These are phyloP conservation scores for Oreochromis grahami DNA, from an alignment of 2,797 vertebrate species.

Conservation along the genomic window DNA sequence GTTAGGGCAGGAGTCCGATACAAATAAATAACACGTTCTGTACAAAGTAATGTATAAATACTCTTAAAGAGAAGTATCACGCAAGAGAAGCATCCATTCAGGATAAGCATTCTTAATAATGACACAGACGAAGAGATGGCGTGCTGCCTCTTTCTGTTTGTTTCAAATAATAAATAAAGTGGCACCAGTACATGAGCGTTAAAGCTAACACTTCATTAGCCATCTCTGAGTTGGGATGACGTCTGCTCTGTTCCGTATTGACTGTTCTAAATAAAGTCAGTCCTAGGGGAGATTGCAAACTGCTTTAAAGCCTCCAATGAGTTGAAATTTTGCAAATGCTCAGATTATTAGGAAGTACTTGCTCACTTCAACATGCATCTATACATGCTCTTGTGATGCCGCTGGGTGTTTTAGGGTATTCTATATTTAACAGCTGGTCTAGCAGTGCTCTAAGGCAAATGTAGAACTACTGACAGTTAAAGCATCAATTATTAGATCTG, in stretches of 20 bases:
- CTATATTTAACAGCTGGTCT: constrained; percentile 14
- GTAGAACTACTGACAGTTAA: constrained; percentile 8
- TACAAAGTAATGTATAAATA: constrained; percentile 52
- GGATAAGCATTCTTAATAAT: constrained; percentile 34
- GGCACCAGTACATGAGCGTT: constrained; percentile 45
- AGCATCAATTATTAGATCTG: constrained; percentile 23
- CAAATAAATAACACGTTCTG: constrained; percentile 48
- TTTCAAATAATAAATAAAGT: constrained; percentile 45
- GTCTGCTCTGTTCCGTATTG: not conserved
- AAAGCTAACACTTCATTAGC: constrained; percentile 33
- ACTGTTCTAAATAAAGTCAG: not conserved
- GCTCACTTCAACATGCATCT: constrained; percentile 44
- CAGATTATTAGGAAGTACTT: constrained; percentile 15
- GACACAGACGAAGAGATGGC: constrained; percentile 18
- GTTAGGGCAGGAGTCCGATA: not conserved
- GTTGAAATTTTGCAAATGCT: constrained; percentile 5
- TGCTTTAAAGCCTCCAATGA: constrained; percentile 1
- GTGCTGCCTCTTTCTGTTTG: constrained; percentile 12
- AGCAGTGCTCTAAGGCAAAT: constrained; percentile 48
- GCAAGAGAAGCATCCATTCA: constrained; percentile 25
- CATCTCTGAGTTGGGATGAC: not conserved
- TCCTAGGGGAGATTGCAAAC: not conserved
- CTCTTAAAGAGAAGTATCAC: constrained; percentile 11
- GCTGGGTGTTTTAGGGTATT: constrained; percentile 5
- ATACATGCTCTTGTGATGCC: constrained; percentile 37